Base-by-base conservation (phyloP, 2,888 invertebrate genomes). In the Venustoraphidia nigricollis region DNA sequence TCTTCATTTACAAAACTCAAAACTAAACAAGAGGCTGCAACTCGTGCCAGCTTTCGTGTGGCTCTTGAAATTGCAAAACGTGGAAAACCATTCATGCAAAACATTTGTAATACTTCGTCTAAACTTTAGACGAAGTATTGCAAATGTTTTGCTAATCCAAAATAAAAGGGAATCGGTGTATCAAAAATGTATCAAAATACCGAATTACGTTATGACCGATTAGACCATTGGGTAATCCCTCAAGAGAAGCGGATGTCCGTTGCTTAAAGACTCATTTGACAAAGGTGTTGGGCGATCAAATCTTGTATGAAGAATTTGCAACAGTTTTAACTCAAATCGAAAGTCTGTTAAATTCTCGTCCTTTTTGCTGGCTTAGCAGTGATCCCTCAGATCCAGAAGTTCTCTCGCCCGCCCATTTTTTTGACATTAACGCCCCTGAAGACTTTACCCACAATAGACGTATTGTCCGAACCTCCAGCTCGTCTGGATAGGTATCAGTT, bases 41-140 rank as follows among this genome's bases (percentile, higher is more conserved):
- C 53, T 55, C 51, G 50, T 46, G 50, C 52, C 49, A 55, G 52
- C 44, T 55, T 51, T 44, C 50, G 51, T 48, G 51, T 53, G 50
- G 47, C 53, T 51, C 53, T 50, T 50, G 42, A 48, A 52, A 48
- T 55, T 10, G 54, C 52, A 52, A 57, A 56, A 54, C 51, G 50
- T 53, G 53, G 47, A 47, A 56, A 57, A 53, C 57, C 56, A 46
- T 60, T 56, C 52, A 51, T n/a, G n/a, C n/a, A n/a, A n/a, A n/a
- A n/a, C n/a, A n/a, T n/a, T n/a, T n/a, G n/a, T n/a, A n/a, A n/a
- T n/a, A n/a, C n/a, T n/a, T n/a, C n/a, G n/a, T n/a, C n/a, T n/a
- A n/a, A n/a, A n/a, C n/a, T n/a, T n/a, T n/a, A n/a, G n/a, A n/a
- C n/a, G n/a, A n/a, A n/a, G n/a, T n/a, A n/a, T n/a, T n/a, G n/a